Conservation (phyloP, 1,140 invertebrate species). For the Drosophila ercepeae region DNA sequence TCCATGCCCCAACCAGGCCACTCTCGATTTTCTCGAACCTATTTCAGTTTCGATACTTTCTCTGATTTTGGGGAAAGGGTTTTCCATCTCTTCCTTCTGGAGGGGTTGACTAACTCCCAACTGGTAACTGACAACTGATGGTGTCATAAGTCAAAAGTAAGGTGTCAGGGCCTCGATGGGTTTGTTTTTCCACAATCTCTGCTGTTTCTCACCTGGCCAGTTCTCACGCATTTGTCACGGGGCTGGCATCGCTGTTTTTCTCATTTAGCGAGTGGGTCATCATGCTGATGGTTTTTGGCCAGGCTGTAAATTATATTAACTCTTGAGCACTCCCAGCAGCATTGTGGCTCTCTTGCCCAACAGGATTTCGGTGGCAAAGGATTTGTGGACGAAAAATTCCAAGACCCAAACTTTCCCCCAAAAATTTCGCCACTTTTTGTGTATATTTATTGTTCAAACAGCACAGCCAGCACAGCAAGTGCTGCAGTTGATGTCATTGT, state of each 20-base stretch:
- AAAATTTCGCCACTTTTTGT: conserved; percentile 1
- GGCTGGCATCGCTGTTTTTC: conserved; percentile 27
- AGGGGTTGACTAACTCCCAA: no score
- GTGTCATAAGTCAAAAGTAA: conserved; percentile 1
- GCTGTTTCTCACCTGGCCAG: neutral
- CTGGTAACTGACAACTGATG: neutral
- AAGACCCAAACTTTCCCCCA: conserved; percentile 12
- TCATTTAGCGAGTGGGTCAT: conserved; percentile 68
- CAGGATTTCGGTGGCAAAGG: neutral
- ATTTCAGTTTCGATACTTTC: conserved; percentile 58
- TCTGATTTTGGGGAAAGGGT: conserved; percentile 4
- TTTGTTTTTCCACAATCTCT: conserved; percentile 29
- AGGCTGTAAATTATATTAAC: conserved; percentile 71
- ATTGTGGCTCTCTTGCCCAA: conserved; percentile 20
- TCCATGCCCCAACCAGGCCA: conserved; percentile 23
- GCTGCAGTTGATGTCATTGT: conserved; percentile 43
- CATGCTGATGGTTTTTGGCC: no score
- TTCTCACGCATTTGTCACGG: conserved; percentile 77
- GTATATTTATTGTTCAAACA: conserved; percentile 1
- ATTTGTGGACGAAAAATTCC: neutral
- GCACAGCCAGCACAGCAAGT: no score
- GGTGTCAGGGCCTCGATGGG: neutral
- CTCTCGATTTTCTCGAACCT: conserved; percentile 48
- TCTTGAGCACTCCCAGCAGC: conserved; percentile 57
- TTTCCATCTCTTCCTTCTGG: neutral